Evolutionary conservation across 1,140 invertebrate species (phyloP).

Genomic region (Drosophila athabasca): DNA sequence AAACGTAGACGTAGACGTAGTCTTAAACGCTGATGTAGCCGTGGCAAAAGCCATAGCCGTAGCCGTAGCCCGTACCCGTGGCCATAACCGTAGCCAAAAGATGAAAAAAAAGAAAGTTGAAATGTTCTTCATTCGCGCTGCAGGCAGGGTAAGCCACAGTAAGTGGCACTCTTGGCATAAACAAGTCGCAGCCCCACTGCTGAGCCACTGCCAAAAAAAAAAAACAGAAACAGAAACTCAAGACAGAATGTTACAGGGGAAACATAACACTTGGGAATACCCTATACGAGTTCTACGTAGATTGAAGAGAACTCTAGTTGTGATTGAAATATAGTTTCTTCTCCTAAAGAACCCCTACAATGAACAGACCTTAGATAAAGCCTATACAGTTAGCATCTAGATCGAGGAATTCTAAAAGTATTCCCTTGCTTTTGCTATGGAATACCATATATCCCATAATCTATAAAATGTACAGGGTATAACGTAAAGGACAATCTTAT

Average conservation of each 20-base stretch:
- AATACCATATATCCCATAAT: not conserved
- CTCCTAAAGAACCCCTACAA: no score
- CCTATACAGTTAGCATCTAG: no score
- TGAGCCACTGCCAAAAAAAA: slow-evolving; percentile 25
- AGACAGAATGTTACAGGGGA: not conserved
- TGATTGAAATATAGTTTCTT: not conserved
- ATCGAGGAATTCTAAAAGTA: no score
- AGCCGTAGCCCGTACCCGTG: slow-evolving; percentile 25
- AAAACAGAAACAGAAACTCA: not conserved
- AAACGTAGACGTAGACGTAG: slow-evolving; percentile 14
- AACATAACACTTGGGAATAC: no score
- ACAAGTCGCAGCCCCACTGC: slow-evolving; percentile 26
- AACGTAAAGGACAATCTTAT: slow-evolving; percentile 9
- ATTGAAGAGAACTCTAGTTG: no score
- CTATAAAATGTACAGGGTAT: no score
- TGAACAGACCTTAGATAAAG: no score
- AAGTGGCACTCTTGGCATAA: slow-evolving; percentile 64
- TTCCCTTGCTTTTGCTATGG: no score
- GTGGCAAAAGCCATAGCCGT: not conserved
- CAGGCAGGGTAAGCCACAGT: slow-evolving; percentile 47
- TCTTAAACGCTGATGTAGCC: slow-evolving; percentile 18
- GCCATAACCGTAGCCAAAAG: slow-evolving; percentile 12
- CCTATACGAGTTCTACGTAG: no score
- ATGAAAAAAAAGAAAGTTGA: slow-evolving; percentile 33
- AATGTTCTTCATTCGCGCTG: slow-evolving; percentile 46